Evolutionary conservation across 2,797 vertebrate genomes (phyloP).

Genomic region (Odontamblyopus lacepedii): DNA sequence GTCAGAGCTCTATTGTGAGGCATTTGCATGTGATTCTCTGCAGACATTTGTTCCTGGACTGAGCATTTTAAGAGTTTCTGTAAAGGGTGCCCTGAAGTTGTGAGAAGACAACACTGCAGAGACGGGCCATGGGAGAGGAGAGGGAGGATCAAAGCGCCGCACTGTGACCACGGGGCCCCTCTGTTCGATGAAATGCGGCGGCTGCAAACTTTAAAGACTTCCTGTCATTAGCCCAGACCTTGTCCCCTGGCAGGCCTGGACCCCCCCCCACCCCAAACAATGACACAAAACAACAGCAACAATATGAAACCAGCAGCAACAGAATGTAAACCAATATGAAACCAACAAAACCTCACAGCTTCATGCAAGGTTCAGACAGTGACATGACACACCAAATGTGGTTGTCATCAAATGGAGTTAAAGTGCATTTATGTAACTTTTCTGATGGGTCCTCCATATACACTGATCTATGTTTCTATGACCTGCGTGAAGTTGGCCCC

Average conservation of each 20-base stretch:
- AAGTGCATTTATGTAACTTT: too few species aligned
- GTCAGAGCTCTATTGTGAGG: conserved; percentile 25
- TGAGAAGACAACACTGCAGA: conserved; percentile 31
- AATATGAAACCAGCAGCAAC: conserved; percentile 48
- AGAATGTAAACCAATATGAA: background rate
- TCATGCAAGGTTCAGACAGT: background rate
- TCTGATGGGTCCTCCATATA: too few species aligned
- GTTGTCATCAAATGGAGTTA: background rate
- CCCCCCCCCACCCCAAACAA: conserved; percentile 79
- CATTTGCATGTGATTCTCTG: conserved; percentile 6
- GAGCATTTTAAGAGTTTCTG: conserved; percentile 89
- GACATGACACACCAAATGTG: background rate
- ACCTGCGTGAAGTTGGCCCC: too few species aligned
- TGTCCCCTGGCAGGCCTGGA: conserved; percentile 87
- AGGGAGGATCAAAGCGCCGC: conserved; percentile 89
- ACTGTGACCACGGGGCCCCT: conserved; percentile 88
- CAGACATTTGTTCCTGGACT: conserved; percentile 16
- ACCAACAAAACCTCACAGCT: conserved; percentile 66
- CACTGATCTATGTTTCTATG: too few species aligned
- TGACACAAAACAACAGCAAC: conserved; percentile 22
- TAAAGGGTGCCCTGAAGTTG: conserved; percentile 68
- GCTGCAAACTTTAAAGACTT: conserved; percentile 98
- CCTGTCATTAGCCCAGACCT: conserved; percentile 97
- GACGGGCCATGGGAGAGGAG: conserved; percentile 36
- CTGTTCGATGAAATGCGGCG: conserved; percentile 92